Evolutionary conservation across 2,888 invertebrate species (phyloP), one percentile per base, ranked within the genome.

Genomic region (Eristalis tenax): DNA sequence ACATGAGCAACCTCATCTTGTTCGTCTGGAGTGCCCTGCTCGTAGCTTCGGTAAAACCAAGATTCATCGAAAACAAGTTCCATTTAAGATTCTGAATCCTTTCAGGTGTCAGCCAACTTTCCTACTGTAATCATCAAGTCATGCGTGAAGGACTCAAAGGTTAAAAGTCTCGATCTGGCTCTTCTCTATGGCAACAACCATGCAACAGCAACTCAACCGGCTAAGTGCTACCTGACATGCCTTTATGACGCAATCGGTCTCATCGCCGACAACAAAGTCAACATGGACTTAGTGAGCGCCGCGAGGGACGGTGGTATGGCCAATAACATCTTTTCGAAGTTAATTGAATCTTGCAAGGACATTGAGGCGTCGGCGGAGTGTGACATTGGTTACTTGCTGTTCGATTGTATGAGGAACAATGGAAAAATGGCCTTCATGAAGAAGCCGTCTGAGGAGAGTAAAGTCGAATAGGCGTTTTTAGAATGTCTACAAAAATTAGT

Each of bases 201-300:
- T n/a, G 22, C 1, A 6, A 15, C 23, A 23, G 43, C 43, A 18
- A n/a, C 61, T 1, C 15, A 66, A 4, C 18, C 43, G 6, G 35
- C 26, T 8, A 76, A 68, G 28, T 76, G 76, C 22, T 76, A 76
- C 35, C 11, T 76, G 4, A 66, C 66, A 3, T 76, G 76, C 23
- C 22, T 76, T 0, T 68, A 68, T 15, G 32, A 68, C 4, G 28
- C 59, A 15, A 22, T 10, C 11, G 59, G 61, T 10, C 23, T 76
- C 1, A 61, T 26, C 22, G 15, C 22, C 0, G n/a, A 61, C 13
- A 43, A 61, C 35, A 43, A 43, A n/a, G 22, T 76, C 4, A 76
- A 50, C 50, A n/a, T 6, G 18, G 50, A n/a, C 18, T 1, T 50
- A 2, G 1, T 50, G 50, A 50, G 2, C 1, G 8, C n/a, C 4